Percentiles rank a stretch among this genome's conserved stretches.
phyloP scores from a whole-genome alignment of 2,888 invertebrate genomes.

The Ceratothoa steindachneri region DNA sequence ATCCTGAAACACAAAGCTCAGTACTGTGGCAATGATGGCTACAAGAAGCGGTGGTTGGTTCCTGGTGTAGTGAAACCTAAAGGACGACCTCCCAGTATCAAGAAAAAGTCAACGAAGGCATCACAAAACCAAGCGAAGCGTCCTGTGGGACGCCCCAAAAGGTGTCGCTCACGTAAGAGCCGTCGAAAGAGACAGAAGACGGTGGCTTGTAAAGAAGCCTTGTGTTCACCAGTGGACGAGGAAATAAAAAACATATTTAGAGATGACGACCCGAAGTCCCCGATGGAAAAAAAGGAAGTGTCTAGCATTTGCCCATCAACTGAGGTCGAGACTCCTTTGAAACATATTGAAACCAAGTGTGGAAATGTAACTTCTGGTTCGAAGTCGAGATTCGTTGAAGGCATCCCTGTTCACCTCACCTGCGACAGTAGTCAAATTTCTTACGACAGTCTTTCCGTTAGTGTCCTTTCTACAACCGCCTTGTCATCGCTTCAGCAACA shows the following conservation, averaged over 20 bases:
- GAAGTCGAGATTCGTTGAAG: not conserved
- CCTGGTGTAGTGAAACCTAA: constrained; percentile 39
- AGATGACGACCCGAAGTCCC: not conserved
- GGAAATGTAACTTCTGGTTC: not conserved
- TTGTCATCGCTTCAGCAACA: not conserved
- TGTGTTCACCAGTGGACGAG: constrained; percentile 10
- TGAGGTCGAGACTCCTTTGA: not conserved
- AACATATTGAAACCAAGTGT: not conserved
- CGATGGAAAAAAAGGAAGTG: not conserved
- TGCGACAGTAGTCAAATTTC: not conserved
- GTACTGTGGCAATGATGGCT: constrained; percentile 46
- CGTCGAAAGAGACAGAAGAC: constrained; percentile 28
- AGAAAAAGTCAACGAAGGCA: constrained; percentile 8
- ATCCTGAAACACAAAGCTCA: constrained; percentile 40
- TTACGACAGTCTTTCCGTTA: not conserved
- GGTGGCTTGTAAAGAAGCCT: constrained; percentile 1
- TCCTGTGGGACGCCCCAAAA: constrained; percentile 39
- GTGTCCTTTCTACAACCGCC: not conserved
- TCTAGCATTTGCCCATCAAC: not conserved
- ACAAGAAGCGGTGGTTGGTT: constrained; percentile 40
- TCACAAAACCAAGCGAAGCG: constrained; percentile 19
- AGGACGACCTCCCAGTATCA: constrained; percentile 25
- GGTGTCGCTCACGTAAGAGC: constrained; percentile 15
- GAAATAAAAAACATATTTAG: not conserved
- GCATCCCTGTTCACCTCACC: not conserved